Percentiles rank a stretch among this genome's conserved stretches.
Conservation (phyloP, 2,888 invertebrate species). For the Coelopa pilipes region DNA sequence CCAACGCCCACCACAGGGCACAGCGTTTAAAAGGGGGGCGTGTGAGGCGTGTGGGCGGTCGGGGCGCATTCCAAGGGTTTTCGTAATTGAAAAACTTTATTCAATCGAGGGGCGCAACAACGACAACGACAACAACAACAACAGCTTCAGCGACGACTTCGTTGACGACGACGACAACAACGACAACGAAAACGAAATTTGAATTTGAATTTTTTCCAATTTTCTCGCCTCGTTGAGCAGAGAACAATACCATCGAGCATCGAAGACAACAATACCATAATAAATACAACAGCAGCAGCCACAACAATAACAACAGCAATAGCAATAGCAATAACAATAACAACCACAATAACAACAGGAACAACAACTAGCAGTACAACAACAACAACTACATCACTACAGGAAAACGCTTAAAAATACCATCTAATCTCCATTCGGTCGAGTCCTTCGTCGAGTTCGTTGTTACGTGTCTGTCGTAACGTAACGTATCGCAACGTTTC, state of each 20-base stretch:
- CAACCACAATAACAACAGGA: not conserved
- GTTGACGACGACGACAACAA: conserved; percentile 19
- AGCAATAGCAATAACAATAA: conserved; percentile 8
- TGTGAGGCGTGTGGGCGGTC: not conserved
- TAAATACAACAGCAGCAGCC: not conserved
- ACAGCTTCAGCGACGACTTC: not conserved
- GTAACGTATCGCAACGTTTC: no score
- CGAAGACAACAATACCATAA: not conserved
- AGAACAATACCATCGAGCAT: not conserved
- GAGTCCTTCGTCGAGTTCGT: conserved; percentile 13
- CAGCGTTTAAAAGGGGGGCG: not conserved
- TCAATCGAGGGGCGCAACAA: conserved; percentile 22
- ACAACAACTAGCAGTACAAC: no score
- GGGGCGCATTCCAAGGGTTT: no score
- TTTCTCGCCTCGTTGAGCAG: not conserved
- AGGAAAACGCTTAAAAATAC: not conserved
- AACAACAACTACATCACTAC: not conserved
- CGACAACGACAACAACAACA: not conserved
- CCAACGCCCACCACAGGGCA: not conserved
- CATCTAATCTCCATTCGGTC: not conserved
- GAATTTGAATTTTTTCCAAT: not conserved
- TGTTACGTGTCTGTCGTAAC: not conserved
- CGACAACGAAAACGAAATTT: conserved; percentile 15
- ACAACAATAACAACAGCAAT: conserved; percentile 8
- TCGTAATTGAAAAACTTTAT: conserved; percentile 33